phyloP scores from a whole-genome alignment of 2,113 vertebrate genomes.

The Geothlypis trichas region DNA sequence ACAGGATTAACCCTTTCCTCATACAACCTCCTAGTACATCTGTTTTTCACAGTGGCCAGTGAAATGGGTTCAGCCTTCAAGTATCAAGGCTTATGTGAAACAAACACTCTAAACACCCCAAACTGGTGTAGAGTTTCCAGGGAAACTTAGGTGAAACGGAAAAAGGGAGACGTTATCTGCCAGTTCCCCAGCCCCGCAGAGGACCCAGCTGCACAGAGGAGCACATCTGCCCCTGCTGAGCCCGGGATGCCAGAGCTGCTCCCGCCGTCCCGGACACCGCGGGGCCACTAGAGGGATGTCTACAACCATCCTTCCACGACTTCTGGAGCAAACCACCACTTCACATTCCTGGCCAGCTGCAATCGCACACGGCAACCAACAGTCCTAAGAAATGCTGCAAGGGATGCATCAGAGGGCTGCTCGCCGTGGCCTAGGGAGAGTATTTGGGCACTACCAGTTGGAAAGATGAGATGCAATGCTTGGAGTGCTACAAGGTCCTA shows the following conservation, averaged over 20 bases:
- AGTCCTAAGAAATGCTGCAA: neutral
- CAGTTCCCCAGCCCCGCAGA: neutral
- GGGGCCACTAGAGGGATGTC: constrained; percentile 36
- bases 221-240: neutral
- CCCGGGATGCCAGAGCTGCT: neutral
- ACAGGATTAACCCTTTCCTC: neutral
- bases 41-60: neutral
- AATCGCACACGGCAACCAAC: neutral
- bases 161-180: neutral
- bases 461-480: neutral
- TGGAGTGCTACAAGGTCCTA: neutral
- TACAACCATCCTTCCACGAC: neutral
- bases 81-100: neutral
- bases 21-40: neutral
- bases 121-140: neutral
- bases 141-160: neutral
- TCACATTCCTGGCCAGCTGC: neutral
- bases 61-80: neutral
- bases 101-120: neutral
- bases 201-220: neutral
- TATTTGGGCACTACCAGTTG: neutral
- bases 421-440: neutral
- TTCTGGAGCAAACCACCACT: neutral
- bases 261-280: neutral
- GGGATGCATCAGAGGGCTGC: neutral